Evolutionary conservation across 2,113 vertebrate species (phyloP).

Genomic region (Paralichthys olivaceus): DNA sequence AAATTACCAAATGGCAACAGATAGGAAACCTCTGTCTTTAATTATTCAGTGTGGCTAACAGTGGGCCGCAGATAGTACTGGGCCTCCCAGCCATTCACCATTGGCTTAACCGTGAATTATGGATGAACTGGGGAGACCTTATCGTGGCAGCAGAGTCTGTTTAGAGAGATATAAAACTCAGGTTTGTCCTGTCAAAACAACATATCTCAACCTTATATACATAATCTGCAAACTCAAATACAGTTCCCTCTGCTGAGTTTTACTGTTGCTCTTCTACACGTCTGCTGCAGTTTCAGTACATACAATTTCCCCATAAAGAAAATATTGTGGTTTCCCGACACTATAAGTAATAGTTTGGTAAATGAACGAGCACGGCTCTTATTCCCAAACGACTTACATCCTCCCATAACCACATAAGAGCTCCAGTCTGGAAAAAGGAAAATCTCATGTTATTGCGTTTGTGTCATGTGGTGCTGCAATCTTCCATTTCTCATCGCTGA

Average conservation of each 20-base stretch:
- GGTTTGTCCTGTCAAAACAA: conserved; percentile 15
- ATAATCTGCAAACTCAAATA: not conserved
- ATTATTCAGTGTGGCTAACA: conserved; percentile 59
- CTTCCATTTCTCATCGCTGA: too few relatives aligned
- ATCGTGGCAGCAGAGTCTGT: not conserved
- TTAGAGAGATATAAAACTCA: not conserved
- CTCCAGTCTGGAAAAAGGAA: not conserved
- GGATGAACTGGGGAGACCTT: conserved; percentile 16
- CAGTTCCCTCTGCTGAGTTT: too few relatives aligned
- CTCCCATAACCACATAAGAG: not conserved
- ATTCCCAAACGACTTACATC: not conserved
- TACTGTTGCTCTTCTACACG: not conserved
- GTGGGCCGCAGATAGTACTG: conserved; percentile 25
- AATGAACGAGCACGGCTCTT: not conserved
- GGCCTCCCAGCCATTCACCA: conserved; percentile 11
- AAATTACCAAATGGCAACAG: conserved; percentile 12
- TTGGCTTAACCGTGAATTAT: conserved; percentile 42
- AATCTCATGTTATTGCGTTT: not conserved
- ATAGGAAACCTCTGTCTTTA: conserved; percentile 45
- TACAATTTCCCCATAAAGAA: not conserved
- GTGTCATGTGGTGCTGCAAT: not conserved
- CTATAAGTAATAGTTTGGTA: conserved; percentile 6
- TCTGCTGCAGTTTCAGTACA: not conserved
- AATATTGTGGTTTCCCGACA: conserved; percentile 9
- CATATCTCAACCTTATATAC: not conserved